Evolutionary conservation across 2,888 invertebrate genomes (phyloP).

Genomic region (Euclidia mi): DNA sequence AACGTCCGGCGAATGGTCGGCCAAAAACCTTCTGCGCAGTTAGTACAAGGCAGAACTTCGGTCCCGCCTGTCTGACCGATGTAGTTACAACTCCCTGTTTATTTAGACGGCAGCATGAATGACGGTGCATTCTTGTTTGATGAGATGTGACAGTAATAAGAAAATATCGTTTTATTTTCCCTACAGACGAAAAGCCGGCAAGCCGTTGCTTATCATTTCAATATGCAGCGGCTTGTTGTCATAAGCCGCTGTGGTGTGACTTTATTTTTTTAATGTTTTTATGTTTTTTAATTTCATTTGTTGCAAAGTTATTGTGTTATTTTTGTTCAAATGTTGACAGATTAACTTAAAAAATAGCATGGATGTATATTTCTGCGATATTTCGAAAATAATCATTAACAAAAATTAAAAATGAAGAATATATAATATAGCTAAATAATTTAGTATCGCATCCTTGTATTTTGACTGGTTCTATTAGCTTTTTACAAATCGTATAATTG

Average conservation of each 20-base stretch:
- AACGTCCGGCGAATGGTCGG: neutral
- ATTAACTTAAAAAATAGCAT: too few relatives aligned
- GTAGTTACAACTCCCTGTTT: conserved; percentile 22
- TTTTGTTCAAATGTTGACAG: too few relatives aligned
- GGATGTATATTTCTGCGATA: too few relatives aligned
- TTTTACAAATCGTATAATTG: too few relatives aligned
- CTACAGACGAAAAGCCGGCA: conserved; percentile 4
- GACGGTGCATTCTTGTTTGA: conserved; percentile 29
- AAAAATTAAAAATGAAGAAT: too few relatives aligned
- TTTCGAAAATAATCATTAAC: too few relatives aligned
- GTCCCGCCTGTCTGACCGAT: conserved; percentile 34
- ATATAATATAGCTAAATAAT: too few relatives aligned
- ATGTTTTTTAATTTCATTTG: too few relatives aligned
- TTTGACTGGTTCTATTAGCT: too few relatives aligned
- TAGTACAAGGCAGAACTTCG: conserved; percentile 15
- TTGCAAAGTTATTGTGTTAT: too few relatives aligned
- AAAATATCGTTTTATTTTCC: conserved; percentile 18
- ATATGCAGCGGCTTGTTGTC: neutral
- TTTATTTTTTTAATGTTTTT: too few relatives aligned
- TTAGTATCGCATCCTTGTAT: too few relatives aligned
- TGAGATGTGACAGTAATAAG: conserved; percentile 29
- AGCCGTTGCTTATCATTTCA: neutral
- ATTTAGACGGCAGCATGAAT: conserved; percentile 21
- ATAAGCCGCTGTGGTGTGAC: neutral
- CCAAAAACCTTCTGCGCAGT: neutral